Conservation (phyloP, 35 echinoderm and acorn worm genomes). For the Lytechinus pictus region DNA sequence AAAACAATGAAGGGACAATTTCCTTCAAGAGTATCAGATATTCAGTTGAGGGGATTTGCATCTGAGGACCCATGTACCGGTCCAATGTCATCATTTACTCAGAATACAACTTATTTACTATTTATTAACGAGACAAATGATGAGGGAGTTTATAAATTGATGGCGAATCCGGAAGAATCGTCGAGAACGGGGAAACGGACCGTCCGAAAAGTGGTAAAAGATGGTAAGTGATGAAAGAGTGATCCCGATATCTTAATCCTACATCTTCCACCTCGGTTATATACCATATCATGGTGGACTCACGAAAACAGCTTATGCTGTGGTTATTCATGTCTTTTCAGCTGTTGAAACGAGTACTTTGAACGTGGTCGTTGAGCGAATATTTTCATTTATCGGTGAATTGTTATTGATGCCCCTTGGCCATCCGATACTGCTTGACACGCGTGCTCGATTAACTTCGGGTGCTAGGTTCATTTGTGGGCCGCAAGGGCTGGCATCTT, state of each 20-base stretch:
- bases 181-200: slow-evolving; percentile 19
- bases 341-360: slow-evolving; percentile 18
- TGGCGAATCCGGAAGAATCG: slow-evolving; percentile 24
- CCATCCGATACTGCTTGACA: not conserved
- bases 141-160: slow-evolving; percentile 25
- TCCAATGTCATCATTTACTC: not conserved
- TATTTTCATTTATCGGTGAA: slow-evolving; percentile 28
- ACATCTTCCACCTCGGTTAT: not conserved
- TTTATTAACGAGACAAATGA: slow-evolving; percentile 34
- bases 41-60: slow-evolving; percentile 25
- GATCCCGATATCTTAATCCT: not conserved
- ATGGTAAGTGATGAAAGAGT: slow-evolving; percentile 43
- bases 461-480: slow-evolving; percentile 19
- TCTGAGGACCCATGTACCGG: slow-evolving; percentile 38
- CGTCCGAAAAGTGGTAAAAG: slow-evolving; percentile 15
- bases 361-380: slow-evolving; percentile 2
- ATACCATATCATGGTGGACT: not conserved
- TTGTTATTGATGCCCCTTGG: slow-evolving; percentile 10
- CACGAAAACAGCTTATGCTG: not conserved
- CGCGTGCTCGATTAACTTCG: slow-evolving; percentile 40
- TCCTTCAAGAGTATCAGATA: slow-evolving; percentile 21
- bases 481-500: not conserved
- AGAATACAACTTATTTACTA: slow-evolving; percentile 39
- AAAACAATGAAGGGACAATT: slow-evolving; percentile 36
- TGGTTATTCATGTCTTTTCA: not conserved